Evolutionary conservation across 2,888 invertebrate species (phyloP), one percentile per base, ranked within the genome.

Genomic region (Isoperla grammatica): DNA sequence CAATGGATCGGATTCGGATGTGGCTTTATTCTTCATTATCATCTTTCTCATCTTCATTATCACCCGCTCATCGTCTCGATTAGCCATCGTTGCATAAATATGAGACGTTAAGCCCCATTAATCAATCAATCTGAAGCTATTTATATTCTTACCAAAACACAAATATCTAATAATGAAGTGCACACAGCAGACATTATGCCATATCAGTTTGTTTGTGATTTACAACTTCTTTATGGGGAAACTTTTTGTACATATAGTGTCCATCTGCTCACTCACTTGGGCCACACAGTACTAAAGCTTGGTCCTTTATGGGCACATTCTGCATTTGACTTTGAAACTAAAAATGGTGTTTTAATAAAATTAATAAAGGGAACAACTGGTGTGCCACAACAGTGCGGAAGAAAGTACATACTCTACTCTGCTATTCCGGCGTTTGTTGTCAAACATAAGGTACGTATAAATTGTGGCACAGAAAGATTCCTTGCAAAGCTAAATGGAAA

Each of bases 291-390:
- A 20, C 17, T 23, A 22, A 60, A 56, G 22, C 56, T 22, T 22
- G 60, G 60, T 2, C 60, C 60, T 8, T 42, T 60, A 11, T 60
- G 60, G 56, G 45, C 43, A 15, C 60, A 60, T 23, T 55, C 29
- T 8, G 23, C 42, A 4, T 60, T 45, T 60, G 43, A 43, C 8
- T 60, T 29, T 29, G 56, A 60, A 13, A 55, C 43, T 42, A 56
- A 22, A 11, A 60, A 60, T 37, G 55, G 60, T 29, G 6, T 12
- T 20, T 5, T 43, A 17, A 37, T 60, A 22, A 23, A 23, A 17
- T n/a, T 54, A 9, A n/a, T 45, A 9, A 43, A 56, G 11, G 45
- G 56, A 11, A 42, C 60, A 43, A 56, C 19, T 13, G 45, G 45
- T 2, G 45, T 45, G 2, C 45, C 45, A 45, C 45, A 45, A 45